Percentiles rank a stretch among this genome's conserved stretches.
phyloP scores from a whole-genome alignment of 2,113 vertebrate genomes.

The Python bivittatus region DNA sequence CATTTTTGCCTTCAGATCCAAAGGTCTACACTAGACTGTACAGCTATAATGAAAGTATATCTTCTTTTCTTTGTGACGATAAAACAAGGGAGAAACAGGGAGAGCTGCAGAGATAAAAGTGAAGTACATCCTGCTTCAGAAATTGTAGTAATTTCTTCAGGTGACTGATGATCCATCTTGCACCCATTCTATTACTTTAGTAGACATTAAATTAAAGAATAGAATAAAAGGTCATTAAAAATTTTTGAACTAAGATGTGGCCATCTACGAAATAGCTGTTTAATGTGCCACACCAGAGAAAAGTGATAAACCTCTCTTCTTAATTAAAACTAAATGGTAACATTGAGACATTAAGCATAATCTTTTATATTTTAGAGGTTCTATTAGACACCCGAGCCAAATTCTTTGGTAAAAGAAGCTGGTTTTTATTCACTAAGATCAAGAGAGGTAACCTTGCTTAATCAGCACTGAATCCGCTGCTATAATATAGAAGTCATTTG shows the following conservation, averaged over 20 bases:
- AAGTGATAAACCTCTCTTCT: constrained; percentile 21
- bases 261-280: constrained; percentile 12
- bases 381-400: not conserved
- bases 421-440: constrained; percentile 14
- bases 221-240: not conserved
- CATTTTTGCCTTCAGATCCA: not conserved
- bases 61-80: not conserved
- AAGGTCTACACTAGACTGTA: not conserved
- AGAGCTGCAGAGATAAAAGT: fast-evolving
- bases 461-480: not conserved
- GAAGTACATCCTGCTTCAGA: not conserved
- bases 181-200: not conserved
- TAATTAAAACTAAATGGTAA: constrained; percentile 40
- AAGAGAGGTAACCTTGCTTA: not conserved
- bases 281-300: constrained; percentile 13
- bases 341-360: not conserved
- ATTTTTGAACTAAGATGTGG: not conserved
- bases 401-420: not conserved
- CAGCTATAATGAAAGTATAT: not conserved
- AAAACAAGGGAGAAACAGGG: not conserved
- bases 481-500: not conserved
- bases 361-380: not conserved
- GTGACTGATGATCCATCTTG: constrained; percentile 9
- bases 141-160: constrained; percentile 14
- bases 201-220: constrained; percentile 17